A percentile compares a stretch with the other conserved stretches of the same genome.
These are phyloP conservation scores for Bovichtus diacanthus DNA, from an alignment of 2,797 vertebrate species.

Conservation along the genomic window DNA sequence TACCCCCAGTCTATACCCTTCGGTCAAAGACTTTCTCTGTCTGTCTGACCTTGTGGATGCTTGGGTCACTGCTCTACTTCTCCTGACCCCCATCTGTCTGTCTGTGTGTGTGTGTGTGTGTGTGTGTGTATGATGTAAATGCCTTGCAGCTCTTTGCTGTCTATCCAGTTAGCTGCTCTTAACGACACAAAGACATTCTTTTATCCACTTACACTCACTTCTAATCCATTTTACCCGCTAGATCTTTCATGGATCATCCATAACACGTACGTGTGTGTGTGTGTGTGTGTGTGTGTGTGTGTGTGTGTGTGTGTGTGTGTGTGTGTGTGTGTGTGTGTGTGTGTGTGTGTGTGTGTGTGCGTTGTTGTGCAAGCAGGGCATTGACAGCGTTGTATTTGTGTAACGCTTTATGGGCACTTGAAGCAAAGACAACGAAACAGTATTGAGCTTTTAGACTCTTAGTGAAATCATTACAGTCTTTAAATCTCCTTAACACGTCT, in stretches of 20 bases:
- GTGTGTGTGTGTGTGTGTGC: too few relatives aligned
- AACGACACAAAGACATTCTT: conserved; percentile 72
- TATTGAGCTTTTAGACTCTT: conserved; percentile 30
- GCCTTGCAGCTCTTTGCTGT: conserved; percentile 61
- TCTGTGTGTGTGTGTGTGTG: conserved; percentile 26
- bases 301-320: too few relatives aligned
- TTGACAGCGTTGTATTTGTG: conserved; percentile 38
- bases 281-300: too few relatives aligned
- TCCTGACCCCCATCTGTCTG: conserved; percentile 34
- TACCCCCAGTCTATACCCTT: conserved; percentile 31
- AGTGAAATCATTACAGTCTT: conserved; percentile 32
- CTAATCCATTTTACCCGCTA: conserved; percentile 78
- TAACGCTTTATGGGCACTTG: conserved; percentile 40
- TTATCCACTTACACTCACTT: conserved; percentile 74
- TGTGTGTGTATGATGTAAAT: conserved; percentile 57
- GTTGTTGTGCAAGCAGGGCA: conserved; percentile 42
- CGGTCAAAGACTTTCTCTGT: conserved; percentile 74
- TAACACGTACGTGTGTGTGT: conserved; percentile 56
- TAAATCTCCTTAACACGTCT: not conserved
- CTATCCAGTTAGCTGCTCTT: conserved; percentile 73
- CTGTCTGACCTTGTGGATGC: conserved; percentile 60
- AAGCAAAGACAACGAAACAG: conserved; percentile 43
- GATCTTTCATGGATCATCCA: conserved; percentile 71
- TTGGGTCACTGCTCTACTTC: conserved; percentile 68
- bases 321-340: too few relatives aligned